Evolutionary conservation across 2,113 vertebrate genomes (phyloP).

Genomic region (Leptobrachium ailaonicum): DNA sequence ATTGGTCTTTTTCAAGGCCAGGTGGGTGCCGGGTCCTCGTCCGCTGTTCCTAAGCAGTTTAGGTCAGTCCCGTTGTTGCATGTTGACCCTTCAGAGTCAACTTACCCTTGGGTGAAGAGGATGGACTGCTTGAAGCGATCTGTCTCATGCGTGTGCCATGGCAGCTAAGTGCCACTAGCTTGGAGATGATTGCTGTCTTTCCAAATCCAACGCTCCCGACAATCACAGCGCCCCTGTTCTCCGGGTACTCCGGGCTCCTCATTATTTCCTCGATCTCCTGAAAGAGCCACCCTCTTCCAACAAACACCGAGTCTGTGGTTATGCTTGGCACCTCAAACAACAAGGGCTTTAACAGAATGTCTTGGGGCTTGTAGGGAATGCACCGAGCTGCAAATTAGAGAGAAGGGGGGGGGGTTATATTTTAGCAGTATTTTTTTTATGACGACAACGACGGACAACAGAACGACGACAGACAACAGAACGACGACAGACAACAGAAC

Average conservation of each 20-base stretch:
- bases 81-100: background rate
- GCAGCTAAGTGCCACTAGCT: constrained; percentile 94
- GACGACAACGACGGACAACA: no score
- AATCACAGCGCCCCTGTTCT: constrained; percentile 80
- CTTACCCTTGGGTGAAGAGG: constrained; percentile 84
- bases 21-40: no score
- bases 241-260: constrained; percentile 66
- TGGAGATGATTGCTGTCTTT: constrained; percentile 92
- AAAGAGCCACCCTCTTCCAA: constrained; percentile 96
- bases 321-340: constrained; percentile 98
- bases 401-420: background rate
- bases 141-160: constrained; percentile 96
- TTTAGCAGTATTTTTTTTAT: no score
- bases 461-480: no score
- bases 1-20: no score
- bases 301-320: constrained; percentile 94
- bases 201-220: constrained; percentile 92
- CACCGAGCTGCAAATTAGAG: constrained; percentile 76
- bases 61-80: background rate
- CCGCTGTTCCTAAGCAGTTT: no score
- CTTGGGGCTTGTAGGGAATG: constrained; percentile 90
- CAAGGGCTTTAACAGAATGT: constrained; percentile 95
- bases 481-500: no score
- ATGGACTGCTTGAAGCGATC: constrained; percentile 90
- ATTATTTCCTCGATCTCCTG: constrained; percentile 81